Evolutionary conservation across 2,113 vertebrate species (phyloP).

Genomic region (Dasyornis broadbenti): DNA sequence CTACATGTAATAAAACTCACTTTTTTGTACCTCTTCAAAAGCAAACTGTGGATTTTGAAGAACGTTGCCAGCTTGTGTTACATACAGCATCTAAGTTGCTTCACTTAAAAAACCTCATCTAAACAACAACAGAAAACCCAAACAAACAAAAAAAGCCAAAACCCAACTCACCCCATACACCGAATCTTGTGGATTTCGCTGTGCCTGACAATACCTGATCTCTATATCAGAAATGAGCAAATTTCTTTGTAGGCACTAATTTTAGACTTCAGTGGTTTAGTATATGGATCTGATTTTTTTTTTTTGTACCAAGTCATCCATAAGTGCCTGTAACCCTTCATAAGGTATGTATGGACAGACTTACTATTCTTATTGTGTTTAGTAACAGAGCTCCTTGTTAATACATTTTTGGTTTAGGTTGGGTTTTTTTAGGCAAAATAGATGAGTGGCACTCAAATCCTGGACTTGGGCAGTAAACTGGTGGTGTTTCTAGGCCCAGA

Average conservation of each 20-base stretch:
- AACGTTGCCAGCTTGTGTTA: not conserved
- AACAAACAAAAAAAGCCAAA: not conserved
- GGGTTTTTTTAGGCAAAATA: rapidly evolving
- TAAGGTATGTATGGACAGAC: not conserved
- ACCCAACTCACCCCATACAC: not conserved
- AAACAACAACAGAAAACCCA: not conserved
- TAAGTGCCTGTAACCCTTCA: not conserved
- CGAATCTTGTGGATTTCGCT: not conserved
- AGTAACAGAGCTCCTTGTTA: no score
- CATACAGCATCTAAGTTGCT: not conserved
- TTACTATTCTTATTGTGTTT: rapidly evolving
- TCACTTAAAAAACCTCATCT: not conserved
- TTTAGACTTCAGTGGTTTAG: not conserved
- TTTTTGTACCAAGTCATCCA: not conserved
- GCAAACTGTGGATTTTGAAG: not conserved
- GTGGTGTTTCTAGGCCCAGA: not conserved
- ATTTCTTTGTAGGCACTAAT: not conserved
- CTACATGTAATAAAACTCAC: conserved; percentile 28
- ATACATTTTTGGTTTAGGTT: not conserved
- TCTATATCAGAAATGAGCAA: not conserved
- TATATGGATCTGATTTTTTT: not conserved
- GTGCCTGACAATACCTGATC: not conserved
- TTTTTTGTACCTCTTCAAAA: not conserved
- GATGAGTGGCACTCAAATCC: not conserved
- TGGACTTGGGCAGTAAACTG: not conserved